Conservation (phyloP, 2,888 invertebrate species). For the Ochlodes sylvanus region DNA sequence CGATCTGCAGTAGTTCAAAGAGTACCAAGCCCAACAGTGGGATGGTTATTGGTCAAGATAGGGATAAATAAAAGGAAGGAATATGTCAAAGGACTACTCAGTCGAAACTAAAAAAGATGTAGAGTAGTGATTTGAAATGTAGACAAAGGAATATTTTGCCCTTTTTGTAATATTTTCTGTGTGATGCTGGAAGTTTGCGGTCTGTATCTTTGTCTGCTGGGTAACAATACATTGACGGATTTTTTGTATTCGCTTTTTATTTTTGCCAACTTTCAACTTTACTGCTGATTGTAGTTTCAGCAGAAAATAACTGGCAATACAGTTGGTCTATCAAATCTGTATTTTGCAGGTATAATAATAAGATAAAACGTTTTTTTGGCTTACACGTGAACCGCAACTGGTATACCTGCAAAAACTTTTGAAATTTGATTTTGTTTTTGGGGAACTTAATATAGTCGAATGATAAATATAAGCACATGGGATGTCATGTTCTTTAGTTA, state of each 20-base stretch:
- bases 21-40: background rate
- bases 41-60: background rate
- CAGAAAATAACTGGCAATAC: background rate
- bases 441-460: background rate
- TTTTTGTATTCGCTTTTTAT: slow-evolving; percentile 28
- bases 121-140: slow-evolving; percentile 19
- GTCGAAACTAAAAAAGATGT: background rate
- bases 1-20: no score
- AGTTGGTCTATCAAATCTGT: background rate
- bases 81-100: background rate
- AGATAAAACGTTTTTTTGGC: no score
- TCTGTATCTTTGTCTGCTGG: slow-evolving; percentile 30
- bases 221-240: slow-evolving; percentile 25
- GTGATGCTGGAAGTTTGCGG: slow-evolving; percentile 22
- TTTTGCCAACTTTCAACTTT: slow-evolving; percentile 4
- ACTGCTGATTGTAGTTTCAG: background rate
- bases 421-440: no score
- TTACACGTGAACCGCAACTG: no score
- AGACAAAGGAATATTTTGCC: slow-evolving; percentile 33
- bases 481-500: no score
- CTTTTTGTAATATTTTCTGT: slow-evolving; percentile 29
- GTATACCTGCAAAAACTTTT: no score
- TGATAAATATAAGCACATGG: no score
- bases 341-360: background rate
- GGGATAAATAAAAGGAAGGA: background rate